A percentile compares a stretch with the other conserved stretches of the same genome.
phyloP scores from a whole-genome alignment of 2,797 vertebrate species.

The Coregonus sp. region DNA sequence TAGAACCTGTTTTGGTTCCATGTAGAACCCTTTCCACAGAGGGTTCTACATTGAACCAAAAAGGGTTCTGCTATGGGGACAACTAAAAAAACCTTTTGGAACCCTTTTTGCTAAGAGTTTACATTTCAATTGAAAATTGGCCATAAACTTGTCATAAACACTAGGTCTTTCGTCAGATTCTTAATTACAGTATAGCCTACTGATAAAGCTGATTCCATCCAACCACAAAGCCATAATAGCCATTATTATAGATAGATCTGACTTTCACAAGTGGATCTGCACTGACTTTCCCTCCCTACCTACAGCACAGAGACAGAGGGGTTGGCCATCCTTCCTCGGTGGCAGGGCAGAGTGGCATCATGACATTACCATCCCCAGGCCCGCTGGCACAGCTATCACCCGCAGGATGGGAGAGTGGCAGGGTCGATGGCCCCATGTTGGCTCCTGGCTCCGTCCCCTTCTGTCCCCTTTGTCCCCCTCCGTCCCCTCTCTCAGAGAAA shows the following conservation, averaged over 20 bases:
- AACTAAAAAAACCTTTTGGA: too few species aligned
- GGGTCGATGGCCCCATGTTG: conserved; percentile 62
- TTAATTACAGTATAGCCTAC: conserved; percentile 31
- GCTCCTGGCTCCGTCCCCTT: conserved; percentile 63
- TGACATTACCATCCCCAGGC: conserved; percentile 32
- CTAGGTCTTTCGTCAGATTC: conserved; percentile 1
- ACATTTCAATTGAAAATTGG: too few species aligned
- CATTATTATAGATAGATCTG: conserved; percentile 49
- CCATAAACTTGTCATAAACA: conserved; percentile 22
- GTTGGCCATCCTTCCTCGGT: conserved; percentile 68
- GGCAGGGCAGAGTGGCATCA: conserved; percentile 58
- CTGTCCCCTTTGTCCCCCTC: conserved; percentile 41
- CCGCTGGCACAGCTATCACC: conserved; percentile 68
- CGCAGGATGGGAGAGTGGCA: conserved; percentile 64
- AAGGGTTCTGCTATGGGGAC: too few species aligned
- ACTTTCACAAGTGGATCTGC: conserved; percentile 60
- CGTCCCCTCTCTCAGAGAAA: conserved; percentile 41
- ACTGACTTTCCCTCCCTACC: conserved; percentile 43
- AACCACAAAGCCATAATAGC: neutral
- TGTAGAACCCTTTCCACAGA: too few species aligned
- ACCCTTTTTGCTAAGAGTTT: too few species aligned
- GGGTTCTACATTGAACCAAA: too few species aligned
- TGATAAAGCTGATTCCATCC: neutral
- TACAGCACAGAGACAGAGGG: conserved; percentile 29
- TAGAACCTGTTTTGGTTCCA: too few species aligned